Conservation (phyloP, 2,113 vertebrate species). For the Charadrius vociferus region DNA sequence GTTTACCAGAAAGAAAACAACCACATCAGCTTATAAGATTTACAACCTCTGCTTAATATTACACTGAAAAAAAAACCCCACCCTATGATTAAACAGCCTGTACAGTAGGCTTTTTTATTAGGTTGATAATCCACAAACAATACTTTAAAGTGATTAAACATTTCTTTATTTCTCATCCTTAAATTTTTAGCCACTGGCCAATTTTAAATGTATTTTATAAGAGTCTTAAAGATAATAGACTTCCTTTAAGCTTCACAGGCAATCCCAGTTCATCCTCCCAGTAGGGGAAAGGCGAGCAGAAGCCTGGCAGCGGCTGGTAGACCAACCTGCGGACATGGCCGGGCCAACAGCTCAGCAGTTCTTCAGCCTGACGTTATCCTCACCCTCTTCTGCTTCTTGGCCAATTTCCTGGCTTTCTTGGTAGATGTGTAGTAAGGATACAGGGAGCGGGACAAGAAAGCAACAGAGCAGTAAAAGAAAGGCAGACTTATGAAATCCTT, state of each 20-base stretch:
- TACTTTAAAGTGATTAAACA: neutral
- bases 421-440: neutral
- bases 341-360: neutral
- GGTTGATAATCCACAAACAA: neutral
- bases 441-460: neutral
- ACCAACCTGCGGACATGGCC: rapidly evolving
- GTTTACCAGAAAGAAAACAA: neutral
- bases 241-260: neutral
- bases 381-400: neutral
- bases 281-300: neutral
- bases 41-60: neutral
- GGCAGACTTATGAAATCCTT: neutral
- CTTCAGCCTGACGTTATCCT: neutral
- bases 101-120: neutral
- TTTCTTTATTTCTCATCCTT: neutral
- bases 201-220: neutral
- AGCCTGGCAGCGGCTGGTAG: neutral
- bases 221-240: neutral
- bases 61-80: neutral
- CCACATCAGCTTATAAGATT: neutral
- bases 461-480: neutral
- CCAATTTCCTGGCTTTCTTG: neutral
- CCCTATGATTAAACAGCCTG: neutral
- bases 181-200: neutral
- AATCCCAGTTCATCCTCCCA: neutral